These are phyloP conservation scores for Chaetodon trifasciatus DNA, from an alignment of 2,797 vertebrate genomes.

Conservation along the genomic window DNA sequence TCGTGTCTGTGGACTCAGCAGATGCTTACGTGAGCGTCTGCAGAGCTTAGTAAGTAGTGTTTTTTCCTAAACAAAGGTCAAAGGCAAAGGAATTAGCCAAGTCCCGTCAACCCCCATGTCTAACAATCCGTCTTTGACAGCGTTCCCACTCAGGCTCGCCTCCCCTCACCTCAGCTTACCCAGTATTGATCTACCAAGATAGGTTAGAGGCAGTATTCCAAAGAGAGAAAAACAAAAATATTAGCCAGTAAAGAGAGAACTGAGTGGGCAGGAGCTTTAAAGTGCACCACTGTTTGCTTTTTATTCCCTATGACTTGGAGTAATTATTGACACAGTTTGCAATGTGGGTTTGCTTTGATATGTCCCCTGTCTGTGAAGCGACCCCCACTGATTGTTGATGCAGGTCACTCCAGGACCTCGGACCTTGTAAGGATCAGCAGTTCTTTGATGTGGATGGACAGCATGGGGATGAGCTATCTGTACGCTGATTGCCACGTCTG, in stretches of 20 bases:
- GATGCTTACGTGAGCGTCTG: constrained; percentile 22
- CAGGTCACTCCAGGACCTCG: constrained; percentile 53
- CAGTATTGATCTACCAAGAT: constrained; percentile 57
- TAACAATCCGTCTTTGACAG: constrained; percentile 30
- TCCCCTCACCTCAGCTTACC: constrained; percentile 47
- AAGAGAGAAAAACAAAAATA: constrained; percentile 63
- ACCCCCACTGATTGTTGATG: constrained; percentile 33
- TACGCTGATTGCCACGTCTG: constrained; percentile 32
- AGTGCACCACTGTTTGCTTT: constrained; percentile 55
- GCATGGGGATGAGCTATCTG: constrained; percentile 51
- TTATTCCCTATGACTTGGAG: constrained; percentile 49
- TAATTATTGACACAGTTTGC: constrained; percentile 64
- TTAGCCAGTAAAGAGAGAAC: constrained; percentile 38
- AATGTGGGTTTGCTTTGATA: constrained; percentile 52
- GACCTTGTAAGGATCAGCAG: constrained; percentile 55
- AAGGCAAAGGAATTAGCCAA: constrained; percentile 39
- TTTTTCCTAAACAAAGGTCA: constrained; percentile 29
- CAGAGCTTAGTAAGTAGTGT: neutral
- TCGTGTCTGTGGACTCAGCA: constrained; percentile 29
- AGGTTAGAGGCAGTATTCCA: constrained; percentile 37
- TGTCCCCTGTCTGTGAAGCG: constrained; percentile 27
- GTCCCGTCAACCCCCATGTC: constrained; percentile 15
- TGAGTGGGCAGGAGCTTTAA: constrained; percentile 26
- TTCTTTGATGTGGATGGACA: constrained; percentile 60
- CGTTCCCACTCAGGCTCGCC: constrained; percentile 30